Conservation (phyloP, 2,113 vertebrate species). For the Myocastor coypus region DNA sequence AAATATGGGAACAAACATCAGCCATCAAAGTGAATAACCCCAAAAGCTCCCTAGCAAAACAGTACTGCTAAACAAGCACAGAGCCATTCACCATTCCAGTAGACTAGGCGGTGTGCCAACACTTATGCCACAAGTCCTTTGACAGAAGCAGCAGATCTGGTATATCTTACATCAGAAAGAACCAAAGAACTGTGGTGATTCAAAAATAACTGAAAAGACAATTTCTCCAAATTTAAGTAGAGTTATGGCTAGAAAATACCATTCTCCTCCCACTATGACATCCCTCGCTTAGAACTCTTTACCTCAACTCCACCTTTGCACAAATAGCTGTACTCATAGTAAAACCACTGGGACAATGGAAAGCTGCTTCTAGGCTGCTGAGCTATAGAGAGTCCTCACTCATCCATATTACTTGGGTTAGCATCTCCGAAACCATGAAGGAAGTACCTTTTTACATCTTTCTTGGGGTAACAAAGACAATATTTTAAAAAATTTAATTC, state of each 20-base stretch:
- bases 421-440: not conserved
- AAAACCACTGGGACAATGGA: conserved; percentile 6
- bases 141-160: conserved; percentile 18
- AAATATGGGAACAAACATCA: not conserved
- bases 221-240: conserved; percentile 37
- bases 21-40: conserved; percentile 3
- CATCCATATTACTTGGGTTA: conserved; percentile 46
- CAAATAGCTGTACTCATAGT: conserved; percentile 43
- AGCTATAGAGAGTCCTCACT: conserved; percentile 2
- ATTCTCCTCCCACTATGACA: not conserved
- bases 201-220: not conserved
- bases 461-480: conserved; percentile 24
- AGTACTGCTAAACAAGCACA: not conserved
- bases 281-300: not conserved
- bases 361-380: conserved; percentile 22
- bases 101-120: conserved; percentile 6
- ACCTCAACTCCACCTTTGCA: not conserved
- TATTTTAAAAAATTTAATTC: conserved; percentile 26
- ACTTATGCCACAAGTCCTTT: not conserved
- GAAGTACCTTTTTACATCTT: not conserved
- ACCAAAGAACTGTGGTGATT: conserved; percentile 20
- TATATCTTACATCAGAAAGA: conserved; percentile 3
- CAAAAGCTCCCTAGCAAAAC: conserved; percentile 26
- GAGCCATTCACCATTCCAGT: not conserved
- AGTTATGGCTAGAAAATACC: not conserved